Evolutionary conservation across 2,113 vertebrate species (phyloP).

Genomic region (Philantomba maxwellii): DNA sequence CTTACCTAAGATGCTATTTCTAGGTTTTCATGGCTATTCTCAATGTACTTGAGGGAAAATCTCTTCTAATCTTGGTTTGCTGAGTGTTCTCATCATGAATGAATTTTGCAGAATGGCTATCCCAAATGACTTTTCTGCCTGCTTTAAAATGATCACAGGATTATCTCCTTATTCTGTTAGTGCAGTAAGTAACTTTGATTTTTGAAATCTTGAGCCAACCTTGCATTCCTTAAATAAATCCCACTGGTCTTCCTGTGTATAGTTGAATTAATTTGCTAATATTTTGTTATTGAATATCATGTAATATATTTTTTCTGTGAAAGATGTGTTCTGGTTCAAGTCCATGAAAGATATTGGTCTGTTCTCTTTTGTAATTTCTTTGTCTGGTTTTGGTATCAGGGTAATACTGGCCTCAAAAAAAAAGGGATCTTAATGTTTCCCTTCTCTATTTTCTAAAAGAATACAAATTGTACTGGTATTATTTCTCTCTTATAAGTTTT

Average conservation of each 20-base stretch:
- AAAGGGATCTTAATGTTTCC: neutral
- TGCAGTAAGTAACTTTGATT: neutral
- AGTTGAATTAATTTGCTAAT: neutral
- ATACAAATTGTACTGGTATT: no score
- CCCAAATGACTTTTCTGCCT: neutral
- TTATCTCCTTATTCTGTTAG: neutral
- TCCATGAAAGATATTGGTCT: neutral
- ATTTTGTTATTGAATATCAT: neutral
- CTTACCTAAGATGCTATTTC: no score
- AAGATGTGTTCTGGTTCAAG: neutral
- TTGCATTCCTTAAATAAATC: neutral
- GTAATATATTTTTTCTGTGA: neutral
- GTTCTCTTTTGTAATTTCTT: neutral
- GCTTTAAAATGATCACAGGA: neutral
- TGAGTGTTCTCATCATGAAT: neutral
- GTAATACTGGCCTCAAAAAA: neutral
- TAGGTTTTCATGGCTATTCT: neutral
- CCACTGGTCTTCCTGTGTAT: neutral
- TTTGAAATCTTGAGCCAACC: neutral
- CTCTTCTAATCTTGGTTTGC: neutral
- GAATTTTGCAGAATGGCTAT: neutral
- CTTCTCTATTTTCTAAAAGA: neutral
- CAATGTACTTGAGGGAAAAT: neutral
- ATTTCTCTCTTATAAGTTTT: neutral
- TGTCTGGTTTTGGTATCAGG: neutral